Percentiles rank a stretch among this genome's conserved stretches.
Evolutionary conservation across 1,140 invertebrate species (phyloP).

Genomic region (Ephestia elutella): DNA sequence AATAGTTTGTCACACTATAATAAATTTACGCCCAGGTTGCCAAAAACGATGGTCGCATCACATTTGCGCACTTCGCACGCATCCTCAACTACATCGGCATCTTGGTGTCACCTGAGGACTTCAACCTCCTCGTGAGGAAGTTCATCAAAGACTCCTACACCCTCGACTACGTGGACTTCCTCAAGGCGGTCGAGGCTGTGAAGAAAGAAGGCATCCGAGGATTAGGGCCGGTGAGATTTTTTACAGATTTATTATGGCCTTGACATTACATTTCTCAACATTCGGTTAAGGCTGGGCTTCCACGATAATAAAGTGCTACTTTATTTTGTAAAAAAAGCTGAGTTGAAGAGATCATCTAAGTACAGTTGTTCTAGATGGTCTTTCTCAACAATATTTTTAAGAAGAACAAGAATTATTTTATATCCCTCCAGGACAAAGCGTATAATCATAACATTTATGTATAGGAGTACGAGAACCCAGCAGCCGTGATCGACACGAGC

Average conservation of each 20-base stretch:
- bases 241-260: no score
- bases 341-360: no score
- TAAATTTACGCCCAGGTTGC: constrained; percentile 72
- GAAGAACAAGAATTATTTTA: no score
- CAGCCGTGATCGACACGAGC: constrained; percentile 77
- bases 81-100: constrained; percentile 80
- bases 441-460: background rate
- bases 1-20: background rate
- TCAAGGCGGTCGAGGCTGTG: constrained; percentile 74
- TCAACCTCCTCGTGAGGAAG: constrained; percentile 79
- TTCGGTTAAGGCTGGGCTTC: background rate
- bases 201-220: constrained; percentile 75
- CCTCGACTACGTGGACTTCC: constrained; percentile 82
- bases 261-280: no score
- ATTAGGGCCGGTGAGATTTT: constrained; percentile 71
- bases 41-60: constrained; percentile 81
- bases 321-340: no score
- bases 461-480: constrained; percentile 62
- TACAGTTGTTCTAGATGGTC: no score
- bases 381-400: no score
- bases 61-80: constrained; percentile 81
- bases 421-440: no score
- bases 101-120: constrained; percentile 78
- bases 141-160: constrained; percentile 82
- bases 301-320: no score